These are phyloP conservation scores for Camptogramma bilineatum DNA, from an alignment of 2,888 invertebrate species.

Conservation along the genomic window DNA sequence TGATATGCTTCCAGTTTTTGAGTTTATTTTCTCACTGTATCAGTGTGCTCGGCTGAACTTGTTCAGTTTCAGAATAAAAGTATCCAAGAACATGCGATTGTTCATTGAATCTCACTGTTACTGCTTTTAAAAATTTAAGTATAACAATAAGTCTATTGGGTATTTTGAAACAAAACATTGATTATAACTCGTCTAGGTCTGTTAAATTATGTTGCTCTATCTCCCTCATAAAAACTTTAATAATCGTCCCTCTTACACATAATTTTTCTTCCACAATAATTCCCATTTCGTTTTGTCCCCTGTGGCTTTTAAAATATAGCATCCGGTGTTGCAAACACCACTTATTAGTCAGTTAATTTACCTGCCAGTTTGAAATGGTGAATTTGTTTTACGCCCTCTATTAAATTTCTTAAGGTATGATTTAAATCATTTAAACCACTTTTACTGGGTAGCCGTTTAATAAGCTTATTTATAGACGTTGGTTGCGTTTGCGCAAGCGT, in stretches of 20 bases:
- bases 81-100: not conserved
- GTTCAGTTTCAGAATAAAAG: not conserved
- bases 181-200: too few species aligned
- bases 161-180: too few species aligned
- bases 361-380: conserved; percentile 27
- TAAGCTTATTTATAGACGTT: conserved; percentile 61
- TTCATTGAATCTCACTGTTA: not conserved
- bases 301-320: conserved; percentile 9
- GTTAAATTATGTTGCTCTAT: too few species aligned
- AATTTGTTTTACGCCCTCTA: conserved; percentile 24
- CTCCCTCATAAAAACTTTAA: not conserved
- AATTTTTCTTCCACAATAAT: not conserved
- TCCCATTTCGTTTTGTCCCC: conserved; percentile 1
- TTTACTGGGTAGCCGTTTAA: conserved; percentile 39
- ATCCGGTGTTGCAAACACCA: conserved; percentile 13
- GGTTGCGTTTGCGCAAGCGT: conserved; percentile 70
- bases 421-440: conserved; percentile 36
- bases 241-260: not conserved
- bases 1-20: conserved; percentile 14
- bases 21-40: conserved; percentile 12
- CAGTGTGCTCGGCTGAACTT: not conserved
- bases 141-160: too few species aligned
- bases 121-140: not conserved
- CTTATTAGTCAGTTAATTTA: conserved; percentile 26
- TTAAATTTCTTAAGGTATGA: conserved; percentile 25